Conservation (phyloP, 2,888 invertebrate species). For the Elysia crispata region DNA sequence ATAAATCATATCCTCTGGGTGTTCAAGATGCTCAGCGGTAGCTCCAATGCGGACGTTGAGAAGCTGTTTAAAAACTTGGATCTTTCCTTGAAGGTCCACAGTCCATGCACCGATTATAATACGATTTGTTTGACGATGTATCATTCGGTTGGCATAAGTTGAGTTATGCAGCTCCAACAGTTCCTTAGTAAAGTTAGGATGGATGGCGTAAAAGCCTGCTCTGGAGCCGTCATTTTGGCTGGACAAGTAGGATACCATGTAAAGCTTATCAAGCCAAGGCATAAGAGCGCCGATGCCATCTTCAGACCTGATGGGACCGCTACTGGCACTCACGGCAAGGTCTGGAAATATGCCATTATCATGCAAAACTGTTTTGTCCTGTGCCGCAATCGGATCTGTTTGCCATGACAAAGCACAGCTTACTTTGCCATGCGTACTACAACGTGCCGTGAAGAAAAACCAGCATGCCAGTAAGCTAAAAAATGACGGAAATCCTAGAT, state of each 20-base stretch:
- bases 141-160: conserved; percentile 54
- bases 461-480: too few species aligned
- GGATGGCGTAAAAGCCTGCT: conserved; percentile 54
- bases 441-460: too few species aligned
- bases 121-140: conserved; percentile 54
- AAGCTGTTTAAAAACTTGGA: conserved; percentile 48
- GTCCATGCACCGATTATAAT: conserved; percentile 56
- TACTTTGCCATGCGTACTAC: too few species aligned
- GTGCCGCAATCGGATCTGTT: too few species aligned
- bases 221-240: conserved; percentile 52
- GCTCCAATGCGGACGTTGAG: conserved; percentile 51
- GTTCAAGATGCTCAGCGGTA: conserved; percentile 54
- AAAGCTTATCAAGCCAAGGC: conserved; percentile 56
- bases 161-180: conserved; percentile 51
- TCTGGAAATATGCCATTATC: too few species aligned
- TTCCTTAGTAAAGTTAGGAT: conserved; percentile 48
- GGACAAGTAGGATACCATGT: conserved; percentile 55
- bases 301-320: conserved; percentile 50
- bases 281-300: conserved; percentile 56
- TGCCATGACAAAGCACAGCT: too few species aligned
- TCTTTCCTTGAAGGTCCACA: conserved; percentile 49
- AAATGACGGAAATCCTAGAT: too few species aligned
- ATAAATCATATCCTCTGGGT: conserved; percentile 51
- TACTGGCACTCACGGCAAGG: conserved; percentile 50
- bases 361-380: too few species aligned